Conservation (phyloP, 2,797 vertebrate genomes). For the Pangasius macronema region DNA sequence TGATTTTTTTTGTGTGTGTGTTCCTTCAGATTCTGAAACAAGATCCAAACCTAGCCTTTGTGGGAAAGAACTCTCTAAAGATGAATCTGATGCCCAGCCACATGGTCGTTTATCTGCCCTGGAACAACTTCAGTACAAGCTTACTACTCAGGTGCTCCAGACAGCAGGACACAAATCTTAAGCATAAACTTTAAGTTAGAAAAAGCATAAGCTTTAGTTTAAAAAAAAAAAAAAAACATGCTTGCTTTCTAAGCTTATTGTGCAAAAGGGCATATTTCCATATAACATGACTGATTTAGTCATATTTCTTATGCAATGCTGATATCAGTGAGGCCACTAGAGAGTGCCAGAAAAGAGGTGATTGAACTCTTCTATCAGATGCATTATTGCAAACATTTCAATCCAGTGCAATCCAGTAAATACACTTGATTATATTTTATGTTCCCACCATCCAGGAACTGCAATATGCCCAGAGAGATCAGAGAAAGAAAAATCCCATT, state of each 20-base stretch:
- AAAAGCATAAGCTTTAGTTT: background rate
- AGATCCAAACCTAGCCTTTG: constrained; percentile 39
- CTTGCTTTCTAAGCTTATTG: background rate
- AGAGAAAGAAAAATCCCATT: constrained; percentile 49
- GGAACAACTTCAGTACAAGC: constrained; percentile 78
- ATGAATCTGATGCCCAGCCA: constrained; percentile 53
- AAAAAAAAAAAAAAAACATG: background rate
- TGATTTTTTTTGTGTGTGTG: background rate
- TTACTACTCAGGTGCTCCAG: constrained; percentile 76
- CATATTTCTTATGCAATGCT: constrained; percentile 37
- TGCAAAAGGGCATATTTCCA: constrained; percentile 24
- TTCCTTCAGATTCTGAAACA: constrained; percentile 49
- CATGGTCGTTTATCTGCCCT: constrained; percentile 70
- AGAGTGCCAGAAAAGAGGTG: constrained; percentile 45
- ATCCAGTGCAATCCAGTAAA: background rate
- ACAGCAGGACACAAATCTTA: background rate
- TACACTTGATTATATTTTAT: background rate
- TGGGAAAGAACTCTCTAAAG: constrained; percentile 50
- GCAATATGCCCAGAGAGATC: constrained; percentile 66
- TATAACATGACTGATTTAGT: constrained; percentile 34
- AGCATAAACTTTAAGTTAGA: too few species aligned
- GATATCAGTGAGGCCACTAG: constrained; percentile 51
- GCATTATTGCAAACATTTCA: background rate
- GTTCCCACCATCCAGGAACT: constrained; percentile 67
- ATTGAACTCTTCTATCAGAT: constrained; percentile 44